These are phyloP conservation scores for Nesometra sesokonis DNA, from an alignment of 35 echinoderm and acorn worm species.

Conservation along the genomic window DNA sequence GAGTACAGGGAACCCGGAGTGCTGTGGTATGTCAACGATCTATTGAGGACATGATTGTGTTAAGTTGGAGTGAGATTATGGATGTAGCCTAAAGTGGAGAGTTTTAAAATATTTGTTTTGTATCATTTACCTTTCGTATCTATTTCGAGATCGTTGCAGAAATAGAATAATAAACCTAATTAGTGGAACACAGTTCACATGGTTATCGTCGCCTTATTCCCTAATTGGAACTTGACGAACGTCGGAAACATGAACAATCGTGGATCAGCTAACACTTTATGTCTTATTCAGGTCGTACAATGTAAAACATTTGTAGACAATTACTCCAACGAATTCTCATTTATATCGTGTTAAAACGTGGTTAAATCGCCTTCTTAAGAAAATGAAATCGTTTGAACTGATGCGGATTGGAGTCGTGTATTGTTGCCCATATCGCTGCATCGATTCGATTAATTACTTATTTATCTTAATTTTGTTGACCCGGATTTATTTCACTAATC, in stretches of 20 bases:
- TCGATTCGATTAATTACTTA: background rate
- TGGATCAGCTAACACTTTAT: background rate
- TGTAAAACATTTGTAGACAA: background rate
- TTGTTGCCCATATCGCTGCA: background rate
- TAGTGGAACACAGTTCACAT: background rate
- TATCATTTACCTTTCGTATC: too few relatives aligned
- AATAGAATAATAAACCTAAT: too few relatives aligned
- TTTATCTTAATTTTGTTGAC: slow-evolving; percentile 1
- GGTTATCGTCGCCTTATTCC: background rate
- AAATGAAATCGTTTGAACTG: background rate
- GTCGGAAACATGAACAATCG: background rate
- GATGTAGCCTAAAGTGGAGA: too few relatives aligned
- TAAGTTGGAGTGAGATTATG: too few relatives aligned
- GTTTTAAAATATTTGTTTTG: too few relatives aligned
- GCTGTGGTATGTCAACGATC: too few relatives aligned
- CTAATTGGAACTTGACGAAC: background rate
- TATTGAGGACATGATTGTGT: too few relatives aligned
- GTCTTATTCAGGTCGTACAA: background rate
- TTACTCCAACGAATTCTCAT: background rate
- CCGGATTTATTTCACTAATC: background rate
- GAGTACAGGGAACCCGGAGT: too few relatives aligned
- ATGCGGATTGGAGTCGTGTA: background rate
- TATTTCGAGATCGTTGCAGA: too few relatives aligned
- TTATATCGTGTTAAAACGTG: background rate
- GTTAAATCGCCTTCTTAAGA: background rate